phyloP scores from a whole-genome alignment of 1,140 invertebrate species.

The Hyles euphorbiae region DNA sequence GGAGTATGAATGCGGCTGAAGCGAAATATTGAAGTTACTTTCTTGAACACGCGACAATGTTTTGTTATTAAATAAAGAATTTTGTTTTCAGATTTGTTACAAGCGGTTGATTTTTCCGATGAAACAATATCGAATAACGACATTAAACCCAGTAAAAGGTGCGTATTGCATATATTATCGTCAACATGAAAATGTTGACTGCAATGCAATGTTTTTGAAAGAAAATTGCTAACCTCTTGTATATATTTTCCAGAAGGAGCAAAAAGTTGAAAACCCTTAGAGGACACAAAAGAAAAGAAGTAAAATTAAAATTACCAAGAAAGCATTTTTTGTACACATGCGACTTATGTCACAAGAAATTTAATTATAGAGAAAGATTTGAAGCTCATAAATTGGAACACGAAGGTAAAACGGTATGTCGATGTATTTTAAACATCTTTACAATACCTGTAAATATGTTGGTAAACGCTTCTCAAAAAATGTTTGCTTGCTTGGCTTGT shows the following conservation, averaged over 20 bases:
- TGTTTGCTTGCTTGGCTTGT: background rate
- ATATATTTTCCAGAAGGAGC: constrained; percentile 12
- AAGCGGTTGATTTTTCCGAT: constrained; percentile 4
- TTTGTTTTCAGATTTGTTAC: constrained; percentile 19
- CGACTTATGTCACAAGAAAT: constrained; percentile 51
- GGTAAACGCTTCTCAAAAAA: background rate
- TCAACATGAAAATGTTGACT: too few species aligned
- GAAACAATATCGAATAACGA: background rate
- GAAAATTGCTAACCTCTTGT: background rate
- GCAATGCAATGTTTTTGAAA: too few species aligned
- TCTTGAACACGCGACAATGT: too few species aligned
- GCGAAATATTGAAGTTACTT: too few species aligned
- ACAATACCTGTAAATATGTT: too few species aligned
- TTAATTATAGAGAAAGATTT: constrained; percentile 37
- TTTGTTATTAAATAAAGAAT: too few species aligned
- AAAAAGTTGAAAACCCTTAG: constrained; percentile 18
- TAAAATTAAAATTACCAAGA: constrained; percentile 20
- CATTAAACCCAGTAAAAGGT: constrained; percentile 8
- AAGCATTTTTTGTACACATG: constrained; percentile 39
- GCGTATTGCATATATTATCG: constrained; percentile 2
- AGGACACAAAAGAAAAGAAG: constrained; percentile 23
- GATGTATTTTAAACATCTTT: background rate
- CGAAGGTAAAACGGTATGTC: constrained; percentile 33
- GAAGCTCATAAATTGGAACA: constrained; percentile 50
- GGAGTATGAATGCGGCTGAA: too few species aligned